phyloP scores from a whole-genome alignment of 2,113 vertebrate genomes.

The Glaucomys volans region DNA sequence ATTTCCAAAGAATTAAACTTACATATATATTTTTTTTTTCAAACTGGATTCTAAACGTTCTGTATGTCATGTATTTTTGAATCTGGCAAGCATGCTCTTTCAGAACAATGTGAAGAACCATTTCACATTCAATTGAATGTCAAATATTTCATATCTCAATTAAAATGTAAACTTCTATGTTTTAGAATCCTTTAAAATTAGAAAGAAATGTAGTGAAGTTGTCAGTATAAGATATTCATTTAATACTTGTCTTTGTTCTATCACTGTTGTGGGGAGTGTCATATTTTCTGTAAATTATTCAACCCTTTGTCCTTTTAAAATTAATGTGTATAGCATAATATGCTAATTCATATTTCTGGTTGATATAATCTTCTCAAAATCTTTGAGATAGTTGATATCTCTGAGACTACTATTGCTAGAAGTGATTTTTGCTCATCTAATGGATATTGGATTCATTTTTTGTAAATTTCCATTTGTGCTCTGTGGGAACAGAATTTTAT shows the following conservation, averaged over 20 bases:
- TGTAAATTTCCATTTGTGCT: conserved; percentile 45
- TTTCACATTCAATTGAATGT: background rate
- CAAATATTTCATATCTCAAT: no score
- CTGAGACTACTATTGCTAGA: conserved; percentile 68
- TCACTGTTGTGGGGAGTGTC: no score
- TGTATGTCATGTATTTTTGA: conserved; percentile 18
- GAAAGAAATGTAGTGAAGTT: no score
- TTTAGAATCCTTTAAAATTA: no score
- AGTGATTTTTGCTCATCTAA: conserved; percentile 53
- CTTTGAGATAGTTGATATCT: conserved; percentile 67
- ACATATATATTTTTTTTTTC: background rate
- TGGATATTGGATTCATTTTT: conserved; percentile 66
- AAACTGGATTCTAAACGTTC: background rate
- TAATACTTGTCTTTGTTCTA: no score
- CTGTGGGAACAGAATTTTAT: conserved; percentile 18
- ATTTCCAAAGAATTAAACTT: background rate
- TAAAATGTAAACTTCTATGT: no score
- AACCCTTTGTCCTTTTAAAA: no score
- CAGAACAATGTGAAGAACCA: background rate
- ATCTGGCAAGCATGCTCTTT: background rate
- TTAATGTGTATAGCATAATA: background rate
- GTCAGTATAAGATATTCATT: no score
- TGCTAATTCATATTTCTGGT: conserved; percentile 66
- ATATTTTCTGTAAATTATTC: no score
- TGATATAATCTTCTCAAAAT: conserved; percentile 71